Percentiles rank a stretch among this genome's conserved stretches.
These are phyloP conservation scores for Tenthredo distinguenda DNA, from an alignment of 2,888 invertebrate species.

Conservation along the genomic window DNA sequence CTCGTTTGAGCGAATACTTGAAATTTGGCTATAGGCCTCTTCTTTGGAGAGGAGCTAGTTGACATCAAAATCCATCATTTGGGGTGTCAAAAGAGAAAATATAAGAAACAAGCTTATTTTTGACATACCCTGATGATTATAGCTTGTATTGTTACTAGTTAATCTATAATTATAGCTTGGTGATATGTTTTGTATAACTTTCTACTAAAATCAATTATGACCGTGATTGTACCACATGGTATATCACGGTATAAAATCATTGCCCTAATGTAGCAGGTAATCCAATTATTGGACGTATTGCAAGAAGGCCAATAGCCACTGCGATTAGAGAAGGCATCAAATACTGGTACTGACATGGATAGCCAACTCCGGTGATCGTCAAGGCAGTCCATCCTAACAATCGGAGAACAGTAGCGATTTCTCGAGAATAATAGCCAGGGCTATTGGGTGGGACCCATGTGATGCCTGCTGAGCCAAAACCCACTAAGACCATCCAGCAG, in stretches of 20 bases:
- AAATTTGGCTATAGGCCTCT: no score
- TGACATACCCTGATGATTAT: neutral
- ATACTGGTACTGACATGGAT: conserved; percentile 71
- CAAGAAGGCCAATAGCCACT: conserved; percentile 60
- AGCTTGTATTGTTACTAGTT: neutral
- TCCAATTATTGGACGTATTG: conserved; percentile 63
- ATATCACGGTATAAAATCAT: conserved; percentile 3
- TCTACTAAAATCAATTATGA: neutral
- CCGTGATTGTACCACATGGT: neutral
- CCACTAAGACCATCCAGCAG: conserved; percentile 71
- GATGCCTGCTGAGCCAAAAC: conserved; percentile 68
- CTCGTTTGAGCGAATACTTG: no score
- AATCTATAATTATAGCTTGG: neutral
- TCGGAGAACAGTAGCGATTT: conserved; percentile 67
- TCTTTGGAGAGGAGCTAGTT: no score
- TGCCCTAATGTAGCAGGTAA: neutral
- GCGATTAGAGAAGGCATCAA: conserved; percentile 71
- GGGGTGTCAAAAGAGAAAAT: neutral
- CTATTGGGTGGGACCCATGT: conserved; percentile 65
- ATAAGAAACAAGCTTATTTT: neutral
- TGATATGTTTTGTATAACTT: neutral
- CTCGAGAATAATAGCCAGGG: conserved; percentile 58
- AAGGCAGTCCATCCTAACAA: conserved; percentile 70
- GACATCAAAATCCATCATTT: no score
- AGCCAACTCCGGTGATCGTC: conserved; percentile 64